These are phyloP conservation scores for Cottoperca gobio DNA, from an alignment of 2,797 vertebrate species.

Conservation along the genomic window DNA sequence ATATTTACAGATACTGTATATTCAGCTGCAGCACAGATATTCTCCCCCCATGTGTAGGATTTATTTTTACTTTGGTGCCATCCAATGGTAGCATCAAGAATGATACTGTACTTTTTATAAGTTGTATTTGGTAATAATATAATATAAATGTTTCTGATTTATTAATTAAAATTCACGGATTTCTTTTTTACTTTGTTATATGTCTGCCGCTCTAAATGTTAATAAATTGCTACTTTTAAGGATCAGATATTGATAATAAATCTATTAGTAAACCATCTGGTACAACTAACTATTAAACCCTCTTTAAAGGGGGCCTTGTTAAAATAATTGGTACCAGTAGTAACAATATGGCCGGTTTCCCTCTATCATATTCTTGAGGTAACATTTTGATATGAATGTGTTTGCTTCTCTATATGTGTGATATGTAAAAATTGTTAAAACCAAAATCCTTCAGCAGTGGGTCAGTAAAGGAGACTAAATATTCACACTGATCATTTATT, in stretches of 20 bases:
- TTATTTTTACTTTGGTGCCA: not conserved
- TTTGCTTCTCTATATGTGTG: not conserved
- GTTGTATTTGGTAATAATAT: no score
- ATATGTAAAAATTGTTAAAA: constrained; percentile 5
- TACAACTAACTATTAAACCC: no score
- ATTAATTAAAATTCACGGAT: not conserved
- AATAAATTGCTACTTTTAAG: not conserved
- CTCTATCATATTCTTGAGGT: not conserved
- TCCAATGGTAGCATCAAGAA: not conserved
- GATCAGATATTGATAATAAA: no score
- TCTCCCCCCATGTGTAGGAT: not conserved
- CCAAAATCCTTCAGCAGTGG: constrained; percentile 6
- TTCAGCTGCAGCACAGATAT: not conserved
- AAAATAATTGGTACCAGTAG: not conserved
- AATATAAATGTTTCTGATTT: not conserved
- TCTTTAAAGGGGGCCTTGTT: not conserved
- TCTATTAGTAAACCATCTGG: no score
- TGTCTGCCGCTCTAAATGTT: not conserved
- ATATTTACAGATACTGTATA: not conserved
- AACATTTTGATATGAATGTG: not conserved
- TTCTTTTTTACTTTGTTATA: not conserved
- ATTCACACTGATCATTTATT: constrained; percentile 29
- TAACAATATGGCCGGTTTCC: not conserved
- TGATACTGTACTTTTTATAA: no score
- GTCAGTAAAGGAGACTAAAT: constrained; percentile 13